phyloP scores from a whole-genome alignment of 2,888 invertebrate genomes.

The Xestia sexstrigata region DNA sequence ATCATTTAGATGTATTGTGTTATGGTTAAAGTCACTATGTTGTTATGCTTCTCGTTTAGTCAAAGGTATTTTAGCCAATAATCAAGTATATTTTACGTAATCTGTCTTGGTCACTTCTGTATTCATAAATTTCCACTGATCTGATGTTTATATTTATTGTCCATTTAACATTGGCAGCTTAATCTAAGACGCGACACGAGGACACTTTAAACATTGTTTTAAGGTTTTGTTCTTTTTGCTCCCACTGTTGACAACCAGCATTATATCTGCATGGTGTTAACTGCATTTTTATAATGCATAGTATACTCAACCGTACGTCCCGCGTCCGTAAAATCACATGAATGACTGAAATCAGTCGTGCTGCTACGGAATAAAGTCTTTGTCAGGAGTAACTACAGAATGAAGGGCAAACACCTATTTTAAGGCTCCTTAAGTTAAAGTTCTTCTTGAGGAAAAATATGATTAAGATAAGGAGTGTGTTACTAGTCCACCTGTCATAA shows the following conservation, averaged over 20 bases:
- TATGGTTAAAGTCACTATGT: background rate
- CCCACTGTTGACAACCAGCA: background rate
- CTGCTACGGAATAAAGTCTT: background rate
- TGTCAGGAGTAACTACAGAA: background rate
- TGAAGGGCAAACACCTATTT: conserved; percentile 24
- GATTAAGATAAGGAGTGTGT: conserved; percentile 18
- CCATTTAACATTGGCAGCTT: too few species aligned
- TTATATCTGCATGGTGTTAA: background rate
- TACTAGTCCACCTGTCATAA: conserved; percentile 46
- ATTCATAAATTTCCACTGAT: background rate
- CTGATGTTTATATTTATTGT: background rate
- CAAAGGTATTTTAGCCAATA: background rate
- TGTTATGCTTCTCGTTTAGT: background rate
- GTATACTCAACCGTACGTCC: background rate
- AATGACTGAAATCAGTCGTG: background rate
- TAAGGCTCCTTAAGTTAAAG: conserved; percentile 13
- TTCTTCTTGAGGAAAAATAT: conserved; percentile 42
- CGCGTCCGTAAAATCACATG: background rate
- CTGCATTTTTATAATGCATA: background rate
- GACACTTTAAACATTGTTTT: background rate
- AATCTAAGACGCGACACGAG: background rate
- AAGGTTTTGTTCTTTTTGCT: background rate
- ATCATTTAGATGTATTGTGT: conserved; percentile 4
- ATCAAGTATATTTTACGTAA: background rate
- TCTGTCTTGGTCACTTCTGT: background rate